A percentile compares a stretch with the other conserved stretches of the same genome.
Evolutionary conservation across 2,888 invertebrate species (phyloP).

Genomic region (Clivina fossor): DNA sequence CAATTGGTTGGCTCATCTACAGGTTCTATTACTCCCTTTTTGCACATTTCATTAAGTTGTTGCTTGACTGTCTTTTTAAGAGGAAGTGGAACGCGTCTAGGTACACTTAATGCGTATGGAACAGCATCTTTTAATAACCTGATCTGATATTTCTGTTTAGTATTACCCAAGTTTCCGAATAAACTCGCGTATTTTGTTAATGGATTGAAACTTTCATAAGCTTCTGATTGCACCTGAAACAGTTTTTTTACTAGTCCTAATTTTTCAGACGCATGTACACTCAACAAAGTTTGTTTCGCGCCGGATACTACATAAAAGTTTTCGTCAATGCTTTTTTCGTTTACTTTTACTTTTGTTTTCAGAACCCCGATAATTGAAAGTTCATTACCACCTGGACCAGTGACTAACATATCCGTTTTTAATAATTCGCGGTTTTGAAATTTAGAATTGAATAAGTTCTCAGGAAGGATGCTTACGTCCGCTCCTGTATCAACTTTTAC

Average conservation of each 20-base stretch:
- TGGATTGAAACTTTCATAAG: constrained; percentile 16
- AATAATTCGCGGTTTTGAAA: constrained; percentile 11
- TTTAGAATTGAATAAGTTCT: neutral
- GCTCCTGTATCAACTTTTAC: constrained; percentile 24
- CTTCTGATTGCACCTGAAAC: constrained; percentile 12
- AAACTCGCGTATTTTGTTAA: constrained; percentile 10
- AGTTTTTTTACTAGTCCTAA: constrained; percentile 18
- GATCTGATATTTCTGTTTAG: constrained; percentile 37
- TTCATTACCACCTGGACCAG: constrained; percentile 21
- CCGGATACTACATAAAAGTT: constrained; percentile 23
- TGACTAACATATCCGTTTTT: constrained; percentile 4
- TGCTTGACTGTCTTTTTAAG: constrained; percentile 16
- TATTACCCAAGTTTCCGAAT: constrained; percentile 82
- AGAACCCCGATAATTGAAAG: constrained; percentile 7
- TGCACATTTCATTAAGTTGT: constrained; percentile 21
- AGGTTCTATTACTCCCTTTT: constrained; percentile 24
- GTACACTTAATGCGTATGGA: constrained; percentile 20
- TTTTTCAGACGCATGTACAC: constrained; percentile 20
- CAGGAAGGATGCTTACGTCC: constrained; percentile 22
- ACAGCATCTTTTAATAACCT: constrained; percentile 13
- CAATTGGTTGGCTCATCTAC: constrained; percentile 29
- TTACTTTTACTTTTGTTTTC: neutral
- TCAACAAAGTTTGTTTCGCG: constrained; percentile 26
- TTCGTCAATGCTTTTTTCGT: constrained; percentile 1
- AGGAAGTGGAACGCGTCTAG: constrained; percentile 27